Conservation (phyloP, 2,113 vertebrate genomes). For the Chinchilla lanigera region DNA sequence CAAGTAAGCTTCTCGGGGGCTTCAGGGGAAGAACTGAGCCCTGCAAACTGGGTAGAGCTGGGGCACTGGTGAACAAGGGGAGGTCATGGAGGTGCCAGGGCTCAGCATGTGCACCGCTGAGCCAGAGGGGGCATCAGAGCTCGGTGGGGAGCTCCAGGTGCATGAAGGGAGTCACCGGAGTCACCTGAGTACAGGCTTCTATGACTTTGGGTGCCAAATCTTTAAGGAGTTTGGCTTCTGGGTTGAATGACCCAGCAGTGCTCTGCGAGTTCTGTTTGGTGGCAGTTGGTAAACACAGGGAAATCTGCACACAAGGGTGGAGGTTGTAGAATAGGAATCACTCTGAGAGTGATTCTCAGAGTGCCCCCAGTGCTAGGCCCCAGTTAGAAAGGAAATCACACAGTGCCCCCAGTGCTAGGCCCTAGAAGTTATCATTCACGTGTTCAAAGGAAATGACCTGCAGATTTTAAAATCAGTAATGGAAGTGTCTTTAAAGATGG, state of each 20-base stretch:
- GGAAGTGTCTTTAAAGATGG: not conserved
- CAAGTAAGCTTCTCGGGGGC: not conserved
- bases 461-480: not conserved
- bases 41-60: no score
- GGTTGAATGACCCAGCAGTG: not conserved
- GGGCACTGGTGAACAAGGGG: rapidly evolving
- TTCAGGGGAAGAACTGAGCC: not conserved
- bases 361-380: no score
- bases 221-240: not conserved
- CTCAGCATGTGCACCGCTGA: not conserved
- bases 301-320: not conserved
- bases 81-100: not conserved
- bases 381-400: no score
- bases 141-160: not conserved
- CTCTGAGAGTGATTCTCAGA: no score
- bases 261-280: not conserved
- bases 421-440: not conserved
- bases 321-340: no score
- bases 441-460: not conserved
- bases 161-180: not conserved
- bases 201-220: not conserved
- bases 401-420: no score
- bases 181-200: not conserved
- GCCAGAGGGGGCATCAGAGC: rapidly evolving
- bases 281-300: rapidly evolving